phyloP scores from a whole-genome alignment of 2,888 invertebrate species.

The Polyommatus icarus region DNA sequence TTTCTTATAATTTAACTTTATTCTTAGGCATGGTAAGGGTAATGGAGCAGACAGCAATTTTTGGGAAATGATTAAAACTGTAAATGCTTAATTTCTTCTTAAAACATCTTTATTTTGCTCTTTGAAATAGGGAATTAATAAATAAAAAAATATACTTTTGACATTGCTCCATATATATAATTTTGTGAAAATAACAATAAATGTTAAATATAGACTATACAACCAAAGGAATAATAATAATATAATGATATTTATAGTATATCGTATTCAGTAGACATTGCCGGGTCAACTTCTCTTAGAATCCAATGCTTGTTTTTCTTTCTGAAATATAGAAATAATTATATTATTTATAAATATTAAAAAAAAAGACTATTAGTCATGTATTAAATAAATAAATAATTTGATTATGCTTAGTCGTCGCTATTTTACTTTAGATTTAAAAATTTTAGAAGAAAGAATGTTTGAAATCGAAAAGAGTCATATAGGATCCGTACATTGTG shows the following conservation, averaged over 20 bases:
- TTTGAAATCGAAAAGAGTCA: no score
- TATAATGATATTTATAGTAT: neutral
- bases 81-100: no score
- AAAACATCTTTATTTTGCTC: neutral
- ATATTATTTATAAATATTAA: neutral
- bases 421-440: no score
- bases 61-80: no score
- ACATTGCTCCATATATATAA: neutral
- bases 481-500: no score
- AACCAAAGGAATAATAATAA: neutral
- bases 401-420: no score
- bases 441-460: no score
- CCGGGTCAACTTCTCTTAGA: neutral
- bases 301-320: neutral
- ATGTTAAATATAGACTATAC: neutral
- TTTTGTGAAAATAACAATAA: slow-evolving; percentile 12
- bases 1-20: no score
- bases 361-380: neutral
- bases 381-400: neutral
- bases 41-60: no score
- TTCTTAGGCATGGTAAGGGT: no score
- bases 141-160: neutral
- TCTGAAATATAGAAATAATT: neutral
- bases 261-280: neutral
- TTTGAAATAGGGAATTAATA: neutral